Evolutionary conservation across 2,113 vertebrate species (phyloP), one percentile per base, ranked within the genome.

Genomic region (Plecotus auritus): DNA sequence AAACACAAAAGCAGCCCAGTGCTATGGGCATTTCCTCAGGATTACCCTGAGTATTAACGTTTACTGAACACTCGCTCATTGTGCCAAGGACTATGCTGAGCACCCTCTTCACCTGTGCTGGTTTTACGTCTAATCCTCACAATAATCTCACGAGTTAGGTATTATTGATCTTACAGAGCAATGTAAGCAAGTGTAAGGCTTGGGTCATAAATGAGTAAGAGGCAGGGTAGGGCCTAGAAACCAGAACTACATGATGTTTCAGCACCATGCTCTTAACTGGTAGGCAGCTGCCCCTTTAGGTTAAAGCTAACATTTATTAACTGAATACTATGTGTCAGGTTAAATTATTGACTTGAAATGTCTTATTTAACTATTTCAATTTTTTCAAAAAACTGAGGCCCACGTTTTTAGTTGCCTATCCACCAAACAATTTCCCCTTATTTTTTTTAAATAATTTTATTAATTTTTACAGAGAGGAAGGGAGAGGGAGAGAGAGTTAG

Each of bases 221-320:
- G 35, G 8, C 67, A 78, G 3, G 40, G 37, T 0, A 30, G 37
- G 64, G 35, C 51, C 81, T 51, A 35, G 40, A 94, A 93, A 91
- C 22, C 54, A 22, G 42, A 94, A 84, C 42, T 20, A 42, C 70
- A 37, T 13, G 74, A 78, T 56, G 20, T 91, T 73, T 91, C 49
- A 88, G 73, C 35, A 85, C 22, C 40, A 56, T 12, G n/a, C 54
- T 93, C 74, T 76, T 76, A 69, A 76, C 13, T 32, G 18, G 66
- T 35, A 72, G 45, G 77, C 47, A 92, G 70, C 32, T 84, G 22
- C 32, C 72, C 88, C 64, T 64, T 91, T 9, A 81, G 82, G 90
- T 70, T 83, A 81, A 95, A 85, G 35, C 61, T 90, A 74, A 69
- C 69, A 66, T 69, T 83, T 85, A 88, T 93, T 86, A 96, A 96